Percentiles rank a stretch among this genome's conserved stretches.
Evolutionary conservation across 2,797 vertebrate species (phyloP).

Genomic region (Ceryle rudis): DNA sequence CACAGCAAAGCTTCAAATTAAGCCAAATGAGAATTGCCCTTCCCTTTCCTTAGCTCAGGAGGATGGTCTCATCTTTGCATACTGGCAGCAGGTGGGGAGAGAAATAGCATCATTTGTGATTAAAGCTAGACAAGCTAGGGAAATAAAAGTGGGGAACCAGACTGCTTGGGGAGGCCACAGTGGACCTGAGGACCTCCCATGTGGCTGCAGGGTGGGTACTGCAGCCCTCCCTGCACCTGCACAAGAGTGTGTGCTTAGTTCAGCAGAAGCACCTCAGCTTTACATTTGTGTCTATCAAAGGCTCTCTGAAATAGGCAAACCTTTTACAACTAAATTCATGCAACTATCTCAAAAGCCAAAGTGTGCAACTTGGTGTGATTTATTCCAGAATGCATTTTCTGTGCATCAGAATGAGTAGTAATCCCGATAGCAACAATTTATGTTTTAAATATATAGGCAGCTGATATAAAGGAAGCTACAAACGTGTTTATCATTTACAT

Average conservation of each 20-base stretch:
- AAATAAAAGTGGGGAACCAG: neutral
- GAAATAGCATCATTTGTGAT: neutral
- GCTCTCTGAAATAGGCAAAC: neutral
- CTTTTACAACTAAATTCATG: neutral
- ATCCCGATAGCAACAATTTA: neutral
- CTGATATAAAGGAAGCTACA: neutral
- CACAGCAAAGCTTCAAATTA: neutral
- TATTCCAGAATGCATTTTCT: neutral
- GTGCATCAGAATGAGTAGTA: neutral
- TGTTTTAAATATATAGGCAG: neutral
- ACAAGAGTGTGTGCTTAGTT: neutral
- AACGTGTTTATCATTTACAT: neutral
- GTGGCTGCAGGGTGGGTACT: no score
- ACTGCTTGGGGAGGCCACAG: accelerated
- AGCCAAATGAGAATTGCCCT: neutral
- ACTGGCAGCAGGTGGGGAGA: neutral
- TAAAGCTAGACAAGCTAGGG: neutral
- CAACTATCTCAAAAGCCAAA: neutral
- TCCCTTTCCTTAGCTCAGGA: neutral
- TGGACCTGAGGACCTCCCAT: neutral
- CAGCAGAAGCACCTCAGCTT: neutral
- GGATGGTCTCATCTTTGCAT: neutral
- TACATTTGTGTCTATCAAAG: neutral
- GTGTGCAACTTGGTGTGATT: accelerated
- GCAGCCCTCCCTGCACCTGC: accelerated